phyloP scores from a whole-genome alignment of 2,888 invertebrate genomes.

The Ennomos fuscantarius region DNA sequence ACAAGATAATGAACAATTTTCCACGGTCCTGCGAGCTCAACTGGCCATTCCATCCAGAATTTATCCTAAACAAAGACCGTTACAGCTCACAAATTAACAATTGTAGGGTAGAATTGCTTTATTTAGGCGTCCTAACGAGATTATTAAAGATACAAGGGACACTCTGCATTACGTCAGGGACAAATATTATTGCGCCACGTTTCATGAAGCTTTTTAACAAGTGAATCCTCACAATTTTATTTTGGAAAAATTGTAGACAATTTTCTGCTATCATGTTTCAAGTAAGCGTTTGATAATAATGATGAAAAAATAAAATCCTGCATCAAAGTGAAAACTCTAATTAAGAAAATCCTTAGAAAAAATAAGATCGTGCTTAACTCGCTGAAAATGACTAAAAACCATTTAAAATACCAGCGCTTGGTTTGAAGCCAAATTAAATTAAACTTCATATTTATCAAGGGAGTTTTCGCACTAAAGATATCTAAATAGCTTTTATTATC shows the following conservation, averaged over 20 bases:
- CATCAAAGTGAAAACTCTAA: conserved; percentile 35
- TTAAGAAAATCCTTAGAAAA: conserved; percentile 45
- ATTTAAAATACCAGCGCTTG: conserved; percentile 50
- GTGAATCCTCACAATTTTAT: conserved; percentile 1
- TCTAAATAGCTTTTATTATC: conserved; percentile 24
- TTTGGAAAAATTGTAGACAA: conserved; percentile 1
- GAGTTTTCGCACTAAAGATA: conserved; percentile 51
- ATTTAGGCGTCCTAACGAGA: conserved; percentile 58
- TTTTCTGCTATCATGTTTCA: neutral
- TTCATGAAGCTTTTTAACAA: conserved; percentile 5
- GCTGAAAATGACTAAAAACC: conserved; percentile 49
- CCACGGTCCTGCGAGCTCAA: conserved; percentile 39
- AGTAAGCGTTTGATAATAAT: too few species aligned
- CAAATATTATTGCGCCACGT: conserved; percentile 18
- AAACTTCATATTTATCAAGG: conserved; percentile 59
- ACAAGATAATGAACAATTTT: conserved; percentile 39
- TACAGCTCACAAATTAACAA: conserved; percentile 65
- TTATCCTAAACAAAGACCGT: conserved; percentile 69
- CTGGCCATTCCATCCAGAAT: conserved; percentile 50
- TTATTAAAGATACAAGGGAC: conserved; percentile 50
- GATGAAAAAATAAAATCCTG: neutral
- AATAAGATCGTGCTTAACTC: conserved; percentile 52
- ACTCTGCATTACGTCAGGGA: conserved; percentile 28
- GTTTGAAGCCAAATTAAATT: conserved; percentile 62
- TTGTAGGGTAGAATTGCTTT: conserved; percentile 68